These are phyloP conservation scores for Zygothrica quintamaculata DNA, from an alignment of 2,888 invertebrate species.

Conservation along the genomic window DNA sequence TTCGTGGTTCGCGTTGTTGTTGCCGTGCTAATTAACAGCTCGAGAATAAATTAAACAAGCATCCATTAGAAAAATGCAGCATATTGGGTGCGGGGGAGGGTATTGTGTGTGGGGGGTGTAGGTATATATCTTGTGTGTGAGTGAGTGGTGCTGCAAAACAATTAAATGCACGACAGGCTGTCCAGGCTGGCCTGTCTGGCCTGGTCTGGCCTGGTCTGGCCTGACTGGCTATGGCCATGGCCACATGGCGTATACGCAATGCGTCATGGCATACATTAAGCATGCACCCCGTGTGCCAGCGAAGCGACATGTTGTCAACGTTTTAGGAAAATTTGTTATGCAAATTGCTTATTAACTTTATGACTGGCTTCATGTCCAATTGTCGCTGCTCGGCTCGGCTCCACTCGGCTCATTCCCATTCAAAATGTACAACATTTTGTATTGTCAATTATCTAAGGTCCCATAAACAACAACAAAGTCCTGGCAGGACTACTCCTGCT, in stretches of 20 bases:
- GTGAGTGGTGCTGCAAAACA: conserved; percentile 52
- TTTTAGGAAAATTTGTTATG: conserved; percentile 79
- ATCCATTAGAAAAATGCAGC: conserved; percentile 56
- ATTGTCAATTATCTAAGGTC: conserved; percentile 66
- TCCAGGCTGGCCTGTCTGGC: not conserved
- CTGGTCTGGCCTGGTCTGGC: not conserved
- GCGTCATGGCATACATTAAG: conserved; percentile 48
- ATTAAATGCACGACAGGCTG: conserved; percentile 63
- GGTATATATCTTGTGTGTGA: conserved; percentile 9
- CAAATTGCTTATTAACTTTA: conserved; percentile 81
- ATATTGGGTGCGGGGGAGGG: not conserved
- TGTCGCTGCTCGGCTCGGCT: conserved; percentile 34
- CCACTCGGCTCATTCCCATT: conserved; percentile 8
- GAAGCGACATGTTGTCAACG: conserved; percentile 63
- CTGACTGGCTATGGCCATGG: conserved; percentile 12
- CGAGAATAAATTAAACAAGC: conserved; percentile 67
- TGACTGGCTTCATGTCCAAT: conserved; percentile 49
- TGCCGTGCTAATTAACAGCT: conserved; percentile 67
- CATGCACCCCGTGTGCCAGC: conserved; percentile 37
- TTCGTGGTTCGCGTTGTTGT: conserved; percentile 20
- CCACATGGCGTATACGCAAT: conserved; percentile 65
- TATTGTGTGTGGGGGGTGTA: not conserved
- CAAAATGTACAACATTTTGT: conserved; percentile 58
- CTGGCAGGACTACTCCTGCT: conserved; percentile 17
- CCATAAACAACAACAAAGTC: conserved; percentile 31